Evolutionary conservation across 2,113 vertebrate species (phyloP).

Genomic region (Danio rerio): GRCz12tu NC_133189.1:13388501-13389000

Average conservation of each 20-base stretch:
- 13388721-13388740: slow-evolving; percentile 50
- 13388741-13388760: slow-evolving; percentile 40
- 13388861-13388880: no score
- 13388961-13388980: no score
- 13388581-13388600: slow-evolving; percentile 9
- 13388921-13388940: no score
- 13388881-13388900: no score
- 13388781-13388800: no score
- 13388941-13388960: no score
- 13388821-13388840: no score
- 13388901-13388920: no score
- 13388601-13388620: background rate
- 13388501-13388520: background rate
- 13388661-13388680: slow-evolving; percentile 20
- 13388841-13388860: no score
- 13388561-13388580: slow-evolving; percentile 22
- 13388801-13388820: no score
- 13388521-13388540: background rate
- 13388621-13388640: background rate
- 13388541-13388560: slow-evolving; percentile 18
- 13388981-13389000: no score
- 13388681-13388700: slow-evolving; percentile 32
- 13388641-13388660: background rate
- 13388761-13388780: slow-evolving; percentile 26
- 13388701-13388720: slow-evolving; percentile 24